Percentiles rank a stretch among this genome's conserved stretches.
Evolutionary conservation across 1,140 invertebrate species (phyloP).

Genomic region (Drosophila sp.): DNA sequence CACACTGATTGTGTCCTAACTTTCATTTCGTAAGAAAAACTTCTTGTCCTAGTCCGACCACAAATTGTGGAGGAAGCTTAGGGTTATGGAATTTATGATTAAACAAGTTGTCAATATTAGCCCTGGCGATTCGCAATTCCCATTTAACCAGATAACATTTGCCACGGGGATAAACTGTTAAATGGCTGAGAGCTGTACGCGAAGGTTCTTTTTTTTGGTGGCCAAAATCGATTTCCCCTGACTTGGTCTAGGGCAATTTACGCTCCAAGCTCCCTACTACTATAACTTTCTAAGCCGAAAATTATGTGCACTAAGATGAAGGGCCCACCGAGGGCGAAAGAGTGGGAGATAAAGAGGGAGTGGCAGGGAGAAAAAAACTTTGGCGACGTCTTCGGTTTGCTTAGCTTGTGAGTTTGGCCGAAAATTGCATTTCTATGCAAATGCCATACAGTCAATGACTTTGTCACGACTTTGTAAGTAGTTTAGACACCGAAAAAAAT

Average conservation of each 20-base stretch:
- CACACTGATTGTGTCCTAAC: not conserved
- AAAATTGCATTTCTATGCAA: conserved; percentile 80
- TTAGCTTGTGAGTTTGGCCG: conserved; percentile 50
- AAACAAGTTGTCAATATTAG: conserved; percentile 69
- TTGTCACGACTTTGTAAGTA: conserved; percentile 79
- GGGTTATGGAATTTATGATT: conserved; percentile 73
- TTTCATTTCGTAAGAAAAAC: conserved; percentile 6
- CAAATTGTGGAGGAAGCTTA: conserved; percentile 53
- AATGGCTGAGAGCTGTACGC: conserved; percentile 42
- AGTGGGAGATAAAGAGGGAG: not conserved
- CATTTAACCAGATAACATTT: conserved; percentile 10
- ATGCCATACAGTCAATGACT: conserved; percentile 78
- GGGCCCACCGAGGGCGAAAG: not conserved
- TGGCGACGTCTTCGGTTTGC: conserved; percentile 35
- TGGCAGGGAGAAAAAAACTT: not conserved
- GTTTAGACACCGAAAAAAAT: conserved; percentile 50
- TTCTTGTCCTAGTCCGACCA: conserved; percentile 3
- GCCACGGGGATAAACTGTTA: conserved; percentile 63
- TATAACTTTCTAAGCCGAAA: conserved; percentile 72
- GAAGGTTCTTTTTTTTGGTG: conserved; percentile 17
- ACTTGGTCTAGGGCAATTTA: conserved; percentile 39
- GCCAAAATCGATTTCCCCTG: conserved; percentile 61
- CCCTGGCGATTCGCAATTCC: conserved; percentile 30
- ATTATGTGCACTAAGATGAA: conserved; percentile 17
- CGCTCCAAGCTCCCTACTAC: conserved; percentile 1